Base-by-base conservation (phyloP, 2,797 vertebrate species). In the Xenops minutus region DNA sequence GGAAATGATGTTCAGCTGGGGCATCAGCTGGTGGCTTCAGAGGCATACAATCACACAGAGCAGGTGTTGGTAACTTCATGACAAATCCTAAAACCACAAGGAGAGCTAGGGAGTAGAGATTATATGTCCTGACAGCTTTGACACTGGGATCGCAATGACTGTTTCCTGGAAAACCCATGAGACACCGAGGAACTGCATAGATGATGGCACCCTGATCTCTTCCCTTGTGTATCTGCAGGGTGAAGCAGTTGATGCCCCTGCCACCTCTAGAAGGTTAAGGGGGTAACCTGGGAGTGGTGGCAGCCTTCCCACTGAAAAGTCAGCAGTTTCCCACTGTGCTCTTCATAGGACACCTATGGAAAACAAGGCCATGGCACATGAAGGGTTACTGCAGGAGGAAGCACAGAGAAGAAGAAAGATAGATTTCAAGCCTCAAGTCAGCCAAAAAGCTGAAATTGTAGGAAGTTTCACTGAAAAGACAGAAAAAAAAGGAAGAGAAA, bases 391-490 rank as follows among this genome's bases (percentile, higher is more conserved):
- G 37, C 37, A 63, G 71, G 12, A 93, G 39, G 51, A 85, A 66
- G 46, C 34, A 15, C 6, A 2, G 36, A 37, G 61, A 58, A 89
- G 75, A 74, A 32, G 61, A 83, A 92, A 77, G 91, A 67, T 37
- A 62, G 61, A 83, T 89, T 85, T 88, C 91, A 91, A 88, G 73
- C n/a, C 34, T 21, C 0, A 0, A 29, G n/a, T 85, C 75, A 83
- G 88, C 76, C 90, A 96, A 91, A 72, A 92, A 75, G n/a, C 78
- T 75, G 72, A 75, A 94, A 55, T 59, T 73, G 79, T 80, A 84
- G 85, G 91, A 94, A 92, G 46, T 32, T 24, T 26, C 24, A 11
- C 37, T 93, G 78, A 86, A 96, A 92, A 88, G 68, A 76, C 22
- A 19, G 32, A 14, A 14, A 34, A 56, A 48, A 78, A 39, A 66